Base-by-base conservation (phyloP, 2,113 vertebrate species). In the Myocastor coypus region DNA sequence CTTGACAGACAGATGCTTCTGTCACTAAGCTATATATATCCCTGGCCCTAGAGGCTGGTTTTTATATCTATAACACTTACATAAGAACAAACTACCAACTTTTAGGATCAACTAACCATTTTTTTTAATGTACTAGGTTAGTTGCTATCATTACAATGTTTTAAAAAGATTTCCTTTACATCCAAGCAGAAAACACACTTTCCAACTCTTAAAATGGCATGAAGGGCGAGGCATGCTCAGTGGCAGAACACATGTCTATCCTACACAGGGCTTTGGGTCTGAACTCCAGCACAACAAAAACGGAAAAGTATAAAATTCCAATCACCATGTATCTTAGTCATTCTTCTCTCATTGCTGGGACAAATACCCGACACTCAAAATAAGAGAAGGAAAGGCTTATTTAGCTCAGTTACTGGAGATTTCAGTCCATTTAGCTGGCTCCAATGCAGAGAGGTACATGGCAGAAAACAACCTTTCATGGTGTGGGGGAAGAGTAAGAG, bases 1-100 rank as follows among this genome's bases (percentile, higher is more conserved):
- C 55, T 57, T 57, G 55, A 4, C 55, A 57, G 55, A 17, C 55
- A 57, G 55, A 57, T 57, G 55, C 55, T 57, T 57, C 3, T 57
- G 55, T 57, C 55, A 57, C 55, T 57, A 57, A 57, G 55, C 55
- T 57, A 57, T 57, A 57, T 57, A 57, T 57, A 57, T 57, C 55
- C 17, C 55, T 57, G 52, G 16, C 55, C 17, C 9, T 83, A 93
- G 8, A 87, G 34, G 66, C 46, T 94, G 59, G 66, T 80, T 89
- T 80, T 95, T 37, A 57, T 89, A 75, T 91, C 34, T 16, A 26
- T 92, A 97, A 95, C 40, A 96, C 95, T 97, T 97, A 94, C 94
- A 68, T 81, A 85, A 37, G 11, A 89, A 90, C 81, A 97, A 89
- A 55, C 32, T 84, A 95, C 55, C 50, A 91, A 93, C 22, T 93